Conservation (phyloP, 2,113 vertebrate genomes). For the Thamnaconus septentrionalis region DNA sequence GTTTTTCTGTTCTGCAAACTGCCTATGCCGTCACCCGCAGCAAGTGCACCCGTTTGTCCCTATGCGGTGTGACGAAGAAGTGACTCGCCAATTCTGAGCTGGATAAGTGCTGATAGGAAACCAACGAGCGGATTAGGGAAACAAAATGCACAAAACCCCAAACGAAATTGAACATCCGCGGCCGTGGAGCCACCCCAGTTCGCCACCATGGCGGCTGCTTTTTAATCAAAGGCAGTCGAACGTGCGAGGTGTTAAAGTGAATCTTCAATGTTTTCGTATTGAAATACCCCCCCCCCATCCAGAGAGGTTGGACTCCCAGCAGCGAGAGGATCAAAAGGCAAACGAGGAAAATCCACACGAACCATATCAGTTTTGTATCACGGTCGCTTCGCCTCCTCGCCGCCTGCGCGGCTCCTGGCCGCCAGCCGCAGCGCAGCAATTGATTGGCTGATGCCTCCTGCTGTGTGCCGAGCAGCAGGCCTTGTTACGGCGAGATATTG, state of each 20-base stretch:
- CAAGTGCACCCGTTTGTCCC: too few relatives aligned
- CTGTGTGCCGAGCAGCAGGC: constrained; percentile 35
- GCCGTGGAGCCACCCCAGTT: too few relatives aligned
- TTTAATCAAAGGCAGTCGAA: background rate
- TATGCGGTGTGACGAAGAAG: too few relatives aligned
- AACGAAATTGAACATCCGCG: too few relatives aligned
- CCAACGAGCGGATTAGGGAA: too few relatives aligned
- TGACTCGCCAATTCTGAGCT: too few relatives aligned
- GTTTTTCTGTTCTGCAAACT: too few relatives aligned
- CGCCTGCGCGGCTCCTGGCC: constrained; percentile 57
- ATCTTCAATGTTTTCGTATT: background rate
- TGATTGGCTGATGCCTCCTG: constrained; percentile 53
- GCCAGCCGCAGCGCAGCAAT: constrained; percentile 55
- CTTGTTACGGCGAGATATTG: constrained; percentile 62
- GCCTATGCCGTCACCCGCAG: too few relatives aligned
- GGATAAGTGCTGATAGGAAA: too few relatives aligned
- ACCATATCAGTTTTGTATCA: constrained; percentile 41
- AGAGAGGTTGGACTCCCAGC: constrained; percentile 10
- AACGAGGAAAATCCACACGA: constrained; percentile 38
- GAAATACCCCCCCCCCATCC: background rate
- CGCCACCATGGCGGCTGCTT: constrained; percentile 1
- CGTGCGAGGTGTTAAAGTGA: constrained; percentile 22
- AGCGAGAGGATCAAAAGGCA: constrained; percentile 37
- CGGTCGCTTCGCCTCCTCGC: constrained; percentile 28
- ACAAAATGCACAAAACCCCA: too few relatives aligned